Base-by-base conservation (phyloP, 1,140 invertebrate species). In the Heliothis subflexa region DNA sequence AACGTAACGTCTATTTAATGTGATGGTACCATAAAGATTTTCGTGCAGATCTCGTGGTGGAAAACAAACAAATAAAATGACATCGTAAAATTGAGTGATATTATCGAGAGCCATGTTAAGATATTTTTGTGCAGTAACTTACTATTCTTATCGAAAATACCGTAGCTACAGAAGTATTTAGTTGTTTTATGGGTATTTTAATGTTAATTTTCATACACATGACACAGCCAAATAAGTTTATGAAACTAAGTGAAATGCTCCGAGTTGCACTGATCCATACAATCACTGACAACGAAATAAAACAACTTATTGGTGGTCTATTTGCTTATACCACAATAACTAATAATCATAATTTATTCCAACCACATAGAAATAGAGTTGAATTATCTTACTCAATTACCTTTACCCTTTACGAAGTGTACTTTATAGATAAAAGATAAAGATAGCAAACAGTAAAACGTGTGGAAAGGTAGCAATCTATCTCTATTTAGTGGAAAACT, bases 31-130 rank as follows among this genome's bases (percentile, higher is more conserved):
- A 47, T 66, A 66, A 66, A 66, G 62, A 66, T 66, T 9, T 66
- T 66, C n/a, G 18, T 11, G 3, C 14, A 10, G 16, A 40, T 47
- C 47, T 18, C 14, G 21, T 40, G 40, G 16, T n/a, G 18, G 47
- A 66, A 66, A 16, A 66, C 62, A 66, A 66, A 66, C 62, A 66
- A 66, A 66, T 66, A 66, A 66, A 66, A 66, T 47, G 1, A 18
- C 33, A 47, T 66, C 62, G 62, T 66, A 66, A 47, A 66, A 21
- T 7, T 40, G n/a, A 66, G 14, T 13, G 62, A 49, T 66, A 47
- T 4, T 66, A 66, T 66, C 62, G 16, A 16, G 45, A 66, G n/a
- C 4, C 10, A 66, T 66, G 16, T 49, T 18, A 66, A 47, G 3
- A 18, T 16, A 25, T 21, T 12, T 12, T 18, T 47, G 18, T 47